Evolutionary conservation across 1,140 invertebrate species (phyloP).

Genomic region (Aplysia californica): DNA sequence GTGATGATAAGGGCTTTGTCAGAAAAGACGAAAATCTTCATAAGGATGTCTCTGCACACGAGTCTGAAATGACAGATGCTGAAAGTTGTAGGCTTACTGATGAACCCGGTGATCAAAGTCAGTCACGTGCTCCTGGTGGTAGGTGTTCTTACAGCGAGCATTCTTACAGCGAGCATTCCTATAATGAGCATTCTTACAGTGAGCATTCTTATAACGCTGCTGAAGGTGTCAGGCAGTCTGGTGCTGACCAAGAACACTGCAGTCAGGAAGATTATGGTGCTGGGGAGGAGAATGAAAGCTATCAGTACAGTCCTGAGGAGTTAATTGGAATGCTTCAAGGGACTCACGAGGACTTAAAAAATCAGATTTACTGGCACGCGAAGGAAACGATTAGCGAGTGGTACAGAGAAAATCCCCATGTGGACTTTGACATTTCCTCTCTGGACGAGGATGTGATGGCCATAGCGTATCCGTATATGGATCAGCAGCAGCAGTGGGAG

Average conservation of each 20-base stretch:
- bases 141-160: not conserved
- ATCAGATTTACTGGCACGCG: constrained; percentile 24
- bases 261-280: not conserved
- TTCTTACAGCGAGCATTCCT: not conserved
- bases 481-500: not conserved
- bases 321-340: not conserved
- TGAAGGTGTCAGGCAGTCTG: not conserved
- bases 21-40: not conserved
- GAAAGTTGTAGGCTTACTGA: too few species aligned
- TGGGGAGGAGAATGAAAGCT: not conserved
- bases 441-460: constrained; percentile 12
- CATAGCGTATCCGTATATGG: not conserved
- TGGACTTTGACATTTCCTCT: constrained; percentile 8
- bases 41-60: too few species aligned
- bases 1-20: not conserved
- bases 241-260: not conserved
- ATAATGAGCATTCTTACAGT: not conserved
- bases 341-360: not conserved
- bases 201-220: not conserved
- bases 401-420: not conserved
- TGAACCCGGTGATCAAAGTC: too few species aligned
- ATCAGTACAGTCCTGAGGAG: constrained; percentile 8
- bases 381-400: not conserved
- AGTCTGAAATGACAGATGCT: too few species aligned
- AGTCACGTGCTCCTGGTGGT: too few species aligned